phyloP scores from a whole-genome alignment of 1,140 invertebrate genomes.

The Harlomillsia oculata region DNA sequence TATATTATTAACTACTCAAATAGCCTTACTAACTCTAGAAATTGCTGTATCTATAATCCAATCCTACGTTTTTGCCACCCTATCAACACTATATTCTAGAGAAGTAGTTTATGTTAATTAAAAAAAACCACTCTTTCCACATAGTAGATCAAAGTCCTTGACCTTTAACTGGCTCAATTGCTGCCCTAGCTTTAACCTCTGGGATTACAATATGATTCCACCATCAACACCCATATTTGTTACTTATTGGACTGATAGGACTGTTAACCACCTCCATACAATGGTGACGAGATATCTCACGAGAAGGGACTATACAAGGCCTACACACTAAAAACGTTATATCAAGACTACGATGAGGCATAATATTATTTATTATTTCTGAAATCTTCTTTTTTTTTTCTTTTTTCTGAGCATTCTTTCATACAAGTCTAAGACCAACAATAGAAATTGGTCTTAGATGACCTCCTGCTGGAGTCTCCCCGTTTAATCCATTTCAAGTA shows the following conservation, averaged over 20 bases:
- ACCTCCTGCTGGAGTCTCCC: constrained; percentile 47
- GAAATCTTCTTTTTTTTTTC: constrained; percentile 53
- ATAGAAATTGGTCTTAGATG: constrained; percentile 52
- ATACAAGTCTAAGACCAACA: constrained; percentile 50
- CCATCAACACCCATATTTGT: constrained; percentile 41
- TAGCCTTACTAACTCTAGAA: constrained; percentile 42
- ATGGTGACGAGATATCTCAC: constrained; percentile 51
- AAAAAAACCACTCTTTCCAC: constrained; percentile 34
- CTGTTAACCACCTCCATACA: constrained; percentile 45
- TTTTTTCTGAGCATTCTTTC: constrained; percentile 57
- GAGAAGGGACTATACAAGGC: constrained; percentile 45
- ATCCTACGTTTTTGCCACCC: constrained; percentile 47
- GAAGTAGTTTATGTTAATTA: constrained; percentile 40
- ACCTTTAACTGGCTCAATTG: constrained; percentile 44
- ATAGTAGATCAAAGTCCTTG: constrained; percentile 45
- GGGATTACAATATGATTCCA: constrained; percentile 46
- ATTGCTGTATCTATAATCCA: constrained; percentile 47
- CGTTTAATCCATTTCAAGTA: constrained; percentile 52
- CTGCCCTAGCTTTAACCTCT: constrained; percentile 41
- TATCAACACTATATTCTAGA: constrained; percentile 46
- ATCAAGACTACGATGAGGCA: constrained; percentile 47
- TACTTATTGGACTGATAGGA: constrained; percentile 42
- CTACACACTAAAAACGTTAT: constrained; percentile 39
- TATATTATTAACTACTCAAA: no score
- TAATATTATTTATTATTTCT: constrained; percentile 55